Conservation (phyloP, 2,113 vertebrate species). For the Microcebus jonahi region DNA sequence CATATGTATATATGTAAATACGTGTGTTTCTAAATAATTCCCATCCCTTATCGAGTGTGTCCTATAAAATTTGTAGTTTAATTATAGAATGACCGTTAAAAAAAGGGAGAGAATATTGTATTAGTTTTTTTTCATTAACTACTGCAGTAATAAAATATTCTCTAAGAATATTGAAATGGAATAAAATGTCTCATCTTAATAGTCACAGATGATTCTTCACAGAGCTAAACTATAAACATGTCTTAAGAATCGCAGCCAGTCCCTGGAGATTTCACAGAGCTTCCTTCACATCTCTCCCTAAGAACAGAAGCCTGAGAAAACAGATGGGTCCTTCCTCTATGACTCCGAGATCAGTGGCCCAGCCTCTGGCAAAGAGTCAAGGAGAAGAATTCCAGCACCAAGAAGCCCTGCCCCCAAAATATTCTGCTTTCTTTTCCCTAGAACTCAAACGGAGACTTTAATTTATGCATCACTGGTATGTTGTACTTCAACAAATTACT, state of each 20-base stretch:
- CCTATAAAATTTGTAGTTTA: not conserved
- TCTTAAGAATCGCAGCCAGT: slow-evolving; percentile 24
- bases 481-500: not conserved
- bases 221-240: slow-evolving; percentile 35
- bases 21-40: not conserved
- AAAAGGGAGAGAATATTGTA: not conserved
- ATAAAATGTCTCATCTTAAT: slow-evolving; percentile 33
- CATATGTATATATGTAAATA: slow-evolving; percentile 19
- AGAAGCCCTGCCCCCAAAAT: not conserved
- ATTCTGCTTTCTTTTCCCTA: not conserved
- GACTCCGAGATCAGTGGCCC: not conserved
- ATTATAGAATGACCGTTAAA: not conserved
- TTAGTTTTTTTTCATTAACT: not conserved
- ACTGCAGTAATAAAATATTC: not conserved
- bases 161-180: slow-evolving; percentile 40
- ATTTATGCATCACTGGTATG: not conserved
- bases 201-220: slow-evolving; percentile 5
- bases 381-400: not conserved
- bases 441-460: not conserved
- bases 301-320: slow-evolving; percentile 73
- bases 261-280: slow-evolving; percentile 12
- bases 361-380: not conserved
- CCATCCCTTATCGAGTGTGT: not conserved
- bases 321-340: slow-evolving; percentile 43
- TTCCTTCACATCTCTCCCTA: slow-evolving; percentile 21